Evolutionary conservation across 2,113 vertebrate genomes (phyloP), one percentile per base, ranked within the genome.

Genomic region (Phoxinus phoxinus): DNA sequence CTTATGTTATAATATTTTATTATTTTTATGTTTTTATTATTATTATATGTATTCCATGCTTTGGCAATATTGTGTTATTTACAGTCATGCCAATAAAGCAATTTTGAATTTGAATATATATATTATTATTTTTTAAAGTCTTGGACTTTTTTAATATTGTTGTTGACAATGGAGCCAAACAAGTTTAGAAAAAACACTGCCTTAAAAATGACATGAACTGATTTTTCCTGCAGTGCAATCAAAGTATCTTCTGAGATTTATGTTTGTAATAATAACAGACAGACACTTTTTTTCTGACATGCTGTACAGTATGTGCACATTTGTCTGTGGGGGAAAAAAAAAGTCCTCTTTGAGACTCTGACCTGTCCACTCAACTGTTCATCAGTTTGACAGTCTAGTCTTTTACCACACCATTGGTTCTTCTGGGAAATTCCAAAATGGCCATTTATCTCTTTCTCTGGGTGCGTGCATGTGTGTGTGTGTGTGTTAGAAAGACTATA

Each of bases 311-410:
- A 61, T 76, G 27, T 32, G 17, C 27, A 74, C 13, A 74, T 58
- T n/a, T 59, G 21, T 37, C 30, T 59, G 53, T 58, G 21, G 12
- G n/a, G n/a, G n/a, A n/a, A 75, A 48, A 32, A 77, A 30, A 78
- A 19, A 56, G 37, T 44, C 56, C 32, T 37, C 32, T 61, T 12
- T 79, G 7, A 56, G 53, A 56, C 19, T 56, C 7, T 56, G 73
- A 75, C n/a, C 44, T 48, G 44, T 30, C 25, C 44, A 17, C 6
- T 51, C 7, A 56, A 21, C 19, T 23, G 35, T 27, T 80, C 44
- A 75, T 75, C n/a, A 80, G 53, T 13, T 25, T 79, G 21, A 59
- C 37, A 61, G 77, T 80, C 13, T 25, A 44, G 35, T 25, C 58
- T 63, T 79, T 80, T 80, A 80, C 15, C 30, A 61, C 35, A 41